Evolutionary conservation across 2,797 vertebrate species (phyloP), one percentile per base, ranked within the genome.

Genomic region (Cygnus olor): DNA sequence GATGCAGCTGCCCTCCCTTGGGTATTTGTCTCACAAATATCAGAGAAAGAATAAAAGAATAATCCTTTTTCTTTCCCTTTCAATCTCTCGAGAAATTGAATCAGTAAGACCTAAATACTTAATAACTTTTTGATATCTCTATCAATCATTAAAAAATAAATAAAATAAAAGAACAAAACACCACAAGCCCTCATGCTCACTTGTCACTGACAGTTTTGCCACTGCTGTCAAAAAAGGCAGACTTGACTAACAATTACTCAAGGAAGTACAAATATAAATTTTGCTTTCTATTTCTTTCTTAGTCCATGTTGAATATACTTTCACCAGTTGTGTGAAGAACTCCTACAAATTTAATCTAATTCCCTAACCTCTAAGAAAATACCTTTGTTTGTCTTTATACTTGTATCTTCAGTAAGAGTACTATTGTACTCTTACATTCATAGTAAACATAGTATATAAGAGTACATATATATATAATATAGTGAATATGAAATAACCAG

Each of bases 71-170:
- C 56, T 32, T 65, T 95, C 88, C 15, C 73, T 74, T 56, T 89
- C 57, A 72, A 66, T 64, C 30, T 64, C 24, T 85, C 30, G 85
- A 47, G 34, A 91, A 91, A 94, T 70, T 77, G 61, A 80, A 92
- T 96, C 64, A 76, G 21, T 17, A 76, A 93, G 80, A 8, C n/a
- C 14, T 44, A 86, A 79, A 87, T 10, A 86, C 36, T 86, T 95
- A 84, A 91, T 80, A 90, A 84, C 21, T 79, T 89, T 73, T 49
- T 94, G 40, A 89, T 93, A 80, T 79, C 11, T 73, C 72, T 93
- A 94, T 91, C 82, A 79, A 60, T 82, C 63, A 38, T 85, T 90
- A 66, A 21, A 0, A 25, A 82, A 87, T 45, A 4, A 28, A 53
- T 16, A 53, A 53, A 51, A 16, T 24, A 53, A 53, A 53, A 53